Conservation (phyloP, 2,888 invertebrate species). For the Morinoia aosen region DNA sequence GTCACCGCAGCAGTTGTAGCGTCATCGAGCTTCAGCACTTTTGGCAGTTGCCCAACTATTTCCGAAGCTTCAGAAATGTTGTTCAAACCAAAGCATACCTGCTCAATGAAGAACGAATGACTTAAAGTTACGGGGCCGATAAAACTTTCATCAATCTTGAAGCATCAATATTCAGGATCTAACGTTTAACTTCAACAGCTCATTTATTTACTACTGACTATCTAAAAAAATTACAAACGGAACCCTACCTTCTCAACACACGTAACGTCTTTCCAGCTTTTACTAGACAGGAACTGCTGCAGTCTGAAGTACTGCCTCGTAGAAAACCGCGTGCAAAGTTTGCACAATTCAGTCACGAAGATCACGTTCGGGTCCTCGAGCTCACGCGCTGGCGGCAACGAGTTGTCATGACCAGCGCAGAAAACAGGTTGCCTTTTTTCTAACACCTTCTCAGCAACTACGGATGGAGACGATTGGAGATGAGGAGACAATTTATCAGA, state of each 20-base stretch:
- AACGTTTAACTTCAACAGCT: background rate
- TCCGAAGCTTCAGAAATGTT: background rate
- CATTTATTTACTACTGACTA: background rate
- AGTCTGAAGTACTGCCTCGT: background rate
- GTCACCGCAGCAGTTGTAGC: background rate
- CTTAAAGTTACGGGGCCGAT: background rate
- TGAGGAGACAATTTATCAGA: background rate
- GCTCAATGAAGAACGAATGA: background rate
- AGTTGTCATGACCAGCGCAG: background rate
- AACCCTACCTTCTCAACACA: background rate
- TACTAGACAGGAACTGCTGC: background rate
- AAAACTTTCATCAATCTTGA: background rate
- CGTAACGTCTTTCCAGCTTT: background rate
- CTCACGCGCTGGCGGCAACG: background rate
- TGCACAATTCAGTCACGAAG: background rate
- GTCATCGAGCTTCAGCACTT: background rate
- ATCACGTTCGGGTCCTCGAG: background rate
- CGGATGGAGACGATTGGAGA: background rate
- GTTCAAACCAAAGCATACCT: conserved; percentile 10
- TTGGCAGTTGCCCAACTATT: background rate
- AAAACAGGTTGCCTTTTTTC: background rate
- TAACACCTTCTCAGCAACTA: background rate
- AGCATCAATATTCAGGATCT: background rate
- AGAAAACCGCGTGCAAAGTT: background rate
- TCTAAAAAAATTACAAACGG: background rate